phyloP scores from a whole-genome alignment of 2,113 vertebrate species.

The Rutilus rutilus region DNA sequence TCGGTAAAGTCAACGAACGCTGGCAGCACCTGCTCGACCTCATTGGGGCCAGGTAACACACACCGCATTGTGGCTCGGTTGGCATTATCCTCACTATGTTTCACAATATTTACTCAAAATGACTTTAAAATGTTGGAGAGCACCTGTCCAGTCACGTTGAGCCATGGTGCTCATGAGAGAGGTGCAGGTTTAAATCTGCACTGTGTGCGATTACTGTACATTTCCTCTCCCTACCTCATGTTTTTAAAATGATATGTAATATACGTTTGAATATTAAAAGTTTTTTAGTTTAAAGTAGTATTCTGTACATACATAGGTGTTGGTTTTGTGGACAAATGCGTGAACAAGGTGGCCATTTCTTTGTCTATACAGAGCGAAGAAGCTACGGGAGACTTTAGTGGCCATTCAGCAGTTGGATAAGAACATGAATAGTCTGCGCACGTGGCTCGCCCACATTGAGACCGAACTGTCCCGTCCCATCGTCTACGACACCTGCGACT shows the following conservation, averaged over 20 bases:
- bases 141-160: no score
- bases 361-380: constrained; percentile 84
- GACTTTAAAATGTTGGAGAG: background rate
- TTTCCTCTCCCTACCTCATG: background rate
- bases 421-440: constrained; percentile 92
- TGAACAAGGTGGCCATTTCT: background rate
- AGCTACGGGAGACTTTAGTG: constrained; percentile 92
- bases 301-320: background rate
- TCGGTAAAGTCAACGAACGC: constrained; percentile 87
- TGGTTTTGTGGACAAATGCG: background rate
- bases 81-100: background rate
- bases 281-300: background rate
- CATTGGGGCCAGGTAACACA: constrained; percentile 87
- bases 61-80: background rate
- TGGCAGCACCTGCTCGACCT: constrained; percentile 98
- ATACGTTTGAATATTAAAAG: background rate
- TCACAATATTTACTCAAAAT: background rate
- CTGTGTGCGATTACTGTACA: background rate
- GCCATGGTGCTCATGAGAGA: no score
- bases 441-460: constrained; percentile 94
- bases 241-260: background rate
- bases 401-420: constrained; percentile 96
- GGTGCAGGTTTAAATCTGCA: background rate
- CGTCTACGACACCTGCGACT: constrained; percentile 89
- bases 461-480: constrained; percentile 91